Evolutionary conservation across 2,888 invertebrate genomes (phyloP).

Genomic region (Mechanitis messenoides): DNA sequence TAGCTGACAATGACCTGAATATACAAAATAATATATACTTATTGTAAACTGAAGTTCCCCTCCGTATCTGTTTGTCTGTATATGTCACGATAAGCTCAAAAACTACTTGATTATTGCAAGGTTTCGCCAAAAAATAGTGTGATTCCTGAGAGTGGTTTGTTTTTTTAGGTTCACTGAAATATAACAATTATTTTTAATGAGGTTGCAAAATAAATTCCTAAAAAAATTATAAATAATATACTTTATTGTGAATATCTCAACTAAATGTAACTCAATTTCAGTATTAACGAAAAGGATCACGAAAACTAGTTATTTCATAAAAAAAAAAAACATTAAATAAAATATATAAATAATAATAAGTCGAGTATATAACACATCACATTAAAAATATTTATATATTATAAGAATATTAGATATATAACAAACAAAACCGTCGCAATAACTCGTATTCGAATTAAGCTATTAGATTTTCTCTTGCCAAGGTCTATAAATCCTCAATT

Average conservation of each 20-base stretch:
- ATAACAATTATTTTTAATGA: no score
- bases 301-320: conserved; percentile 21
- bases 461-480: conserved; percentile 37
- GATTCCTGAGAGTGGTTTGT: no score
- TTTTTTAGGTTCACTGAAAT: no score
- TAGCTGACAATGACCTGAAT: conserved; percentile 68
- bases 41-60: background rate
- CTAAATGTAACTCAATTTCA: no score
- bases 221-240: no score
- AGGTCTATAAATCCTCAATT: conserved; percentile 56
- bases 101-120: no score
- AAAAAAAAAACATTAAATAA: conserved; percentile 25
- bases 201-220: no score
- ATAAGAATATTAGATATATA: background rate
- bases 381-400: conserved; percentile 8
- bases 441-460: conserved; percentile 9
- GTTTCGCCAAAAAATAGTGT: no score
- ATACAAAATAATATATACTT: conserved; percentile 28
- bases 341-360: conserved; percentile 12
- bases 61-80: no score
- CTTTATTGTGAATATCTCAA: no score
- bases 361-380: background rate
- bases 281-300: no score
- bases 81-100: no score
- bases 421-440: conserved; percentile 11